Percentiles rank a stretch among this genome's conserved stretches.
These are phyloP conservation scores for Phortica okadai DNA, from an alignment of 2,888 invertebrate species.

Conservation along the genomic window DNA sequence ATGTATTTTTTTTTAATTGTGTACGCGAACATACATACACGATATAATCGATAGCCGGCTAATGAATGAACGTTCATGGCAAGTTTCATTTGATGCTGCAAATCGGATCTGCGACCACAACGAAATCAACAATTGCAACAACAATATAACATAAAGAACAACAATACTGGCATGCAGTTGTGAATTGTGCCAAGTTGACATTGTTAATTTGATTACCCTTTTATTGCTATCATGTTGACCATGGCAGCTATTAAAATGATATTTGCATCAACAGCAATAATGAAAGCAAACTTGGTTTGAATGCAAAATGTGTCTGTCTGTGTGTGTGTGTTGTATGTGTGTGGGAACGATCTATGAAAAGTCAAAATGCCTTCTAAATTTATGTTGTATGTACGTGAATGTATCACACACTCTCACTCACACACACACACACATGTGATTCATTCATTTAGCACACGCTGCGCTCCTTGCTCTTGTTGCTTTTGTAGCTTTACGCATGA, in stretches of 20 bases:
- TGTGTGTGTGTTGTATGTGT: not conserved
- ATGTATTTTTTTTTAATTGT: no score
- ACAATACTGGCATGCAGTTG: not conserved
- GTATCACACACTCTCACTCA: not conserved
- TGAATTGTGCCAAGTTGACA: conserved; percentile 2
- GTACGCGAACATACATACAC: no score
- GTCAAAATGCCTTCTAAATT: no score
- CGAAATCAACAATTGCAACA: conserved; percentile 4
- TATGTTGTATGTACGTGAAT: no score
- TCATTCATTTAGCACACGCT: not conserved
- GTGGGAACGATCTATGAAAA: not conserved
- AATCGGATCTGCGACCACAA: no score
- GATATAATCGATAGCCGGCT: no score
- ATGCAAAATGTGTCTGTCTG: not conserved
- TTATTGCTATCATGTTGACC: not conserved
- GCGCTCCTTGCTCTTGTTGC: not conserved
- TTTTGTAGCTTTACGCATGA: not conserved
- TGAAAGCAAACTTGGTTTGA: not conserved
- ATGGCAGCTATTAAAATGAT: not conserved
- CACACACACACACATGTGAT: conserved; percentile 18
- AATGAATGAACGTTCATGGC: no score
- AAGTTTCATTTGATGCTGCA: no score
- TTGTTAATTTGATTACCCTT: conserved; percentile 16
- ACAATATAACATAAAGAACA: not conserved
- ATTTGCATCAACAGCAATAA: not conserved